Base-by-base conservation (phyloP, 1,140 invertebrate species). In the Zaprionus camerounensis region DNA sequence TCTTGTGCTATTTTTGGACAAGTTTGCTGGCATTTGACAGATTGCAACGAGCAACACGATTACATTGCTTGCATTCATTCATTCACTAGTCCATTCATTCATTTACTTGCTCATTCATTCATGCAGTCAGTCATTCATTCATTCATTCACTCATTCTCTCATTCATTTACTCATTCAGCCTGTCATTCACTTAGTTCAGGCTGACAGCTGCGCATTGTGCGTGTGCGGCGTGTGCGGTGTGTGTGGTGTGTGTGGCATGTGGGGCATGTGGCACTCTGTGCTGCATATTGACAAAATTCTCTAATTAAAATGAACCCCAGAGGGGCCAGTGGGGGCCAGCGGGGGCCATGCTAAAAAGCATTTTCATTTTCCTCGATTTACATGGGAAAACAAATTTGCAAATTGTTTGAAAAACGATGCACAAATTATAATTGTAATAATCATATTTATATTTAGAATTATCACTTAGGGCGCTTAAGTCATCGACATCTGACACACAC, bases 391-490 rank as follows among this genome's bases (percentile, higher is more conserved):
- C 26, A 31, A 56, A 31, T 56, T 56, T 28, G 26, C 5, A 56
- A 56, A 56, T 56, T 56, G 26, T 56, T 56, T 56, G 53, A 6
- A 26, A 56, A 56, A 51, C 46, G 46, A 22, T 17, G 44, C 44
- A 17, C n/a, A 20, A 49, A 49, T 22, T 51, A 46, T 41, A 46
- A 46, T 61, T 38, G 22, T 26, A 26, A 44, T 46, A 24, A 41
- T 66, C 24, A 44, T 66, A 36, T 20, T 31, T 28, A 66, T 57
- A 57, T 56, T 66, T 66, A 56, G 55, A 56, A 41, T 66, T 41
- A 53, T 66, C 38, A 36, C 64, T 24, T 9, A 13, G 9, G 34
- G 53, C 64, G 38, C 11, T 28, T 13, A n/a, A 66, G 38, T 44
- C 64, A 57, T 28, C 44, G 53, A 57, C 59, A 56, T 56, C 41